Percentiles rank a stretch among this genome's conserved stretches.
phyloP scores from a whole-genome alignment of 1,140 invertebrate genomes.

The Drosophila setifemur region DNA sequence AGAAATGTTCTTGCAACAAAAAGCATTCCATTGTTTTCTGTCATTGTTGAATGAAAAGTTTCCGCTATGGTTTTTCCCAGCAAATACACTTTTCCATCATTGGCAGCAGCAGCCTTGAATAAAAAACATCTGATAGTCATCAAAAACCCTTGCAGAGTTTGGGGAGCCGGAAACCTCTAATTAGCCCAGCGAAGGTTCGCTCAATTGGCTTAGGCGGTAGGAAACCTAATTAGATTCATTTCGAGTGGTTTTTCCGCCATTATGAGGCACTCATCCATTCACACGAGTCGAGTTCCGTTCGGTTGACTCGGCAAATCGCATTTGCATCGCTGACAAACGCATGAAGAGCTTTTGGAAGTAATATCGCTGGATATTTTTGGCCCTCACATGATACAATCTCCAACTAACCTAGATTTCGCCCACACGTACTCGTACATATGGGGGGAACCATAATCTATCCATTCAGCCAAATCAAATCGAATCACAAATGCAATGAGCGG shows the following conservation, averaged over 20 bases:
- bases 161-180: slow-evolving; percentile 9
- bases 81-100: slow-evolving; percentile 21
- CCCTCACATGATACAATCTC: slow-evolving; percentile 18
- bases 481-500: slow-evolving; percentile 42
- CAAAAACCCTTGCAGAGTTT: background rate
- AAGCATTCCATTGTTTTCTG: slow-evolving; percentile 27
- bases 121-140: background rate
- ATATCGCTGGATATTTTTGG: background rate
- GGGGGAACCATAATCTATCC: slow-evolving; percentile 32
- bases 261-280: background rate
- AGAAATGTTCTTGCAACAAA: background rate
- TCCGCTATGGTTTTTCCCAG: background rate
- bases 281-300: background rate
- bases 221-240: slow-evolving; percentile 9
- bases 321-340: background rate
- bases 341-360: background rate
- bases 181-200: slow-evolving; percentile 11
- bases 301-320: background rate
- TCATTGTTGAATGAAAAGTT: slow-evolving; percentile 33
- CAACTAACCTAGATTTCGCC: slow-evolving; percentile 26
- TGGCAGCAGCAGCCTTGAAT: slow-evolving; percentile 10
- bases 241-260: background rate
- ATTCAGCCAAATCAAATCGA: slow-evolving; percentile 53
- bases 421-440: background rate
- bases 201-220: slow-evolving; percentile 5